Base-by-base conservation (phyloP, 2,113 vertebrate species). In the Actenoides lindsayi region DNA sequence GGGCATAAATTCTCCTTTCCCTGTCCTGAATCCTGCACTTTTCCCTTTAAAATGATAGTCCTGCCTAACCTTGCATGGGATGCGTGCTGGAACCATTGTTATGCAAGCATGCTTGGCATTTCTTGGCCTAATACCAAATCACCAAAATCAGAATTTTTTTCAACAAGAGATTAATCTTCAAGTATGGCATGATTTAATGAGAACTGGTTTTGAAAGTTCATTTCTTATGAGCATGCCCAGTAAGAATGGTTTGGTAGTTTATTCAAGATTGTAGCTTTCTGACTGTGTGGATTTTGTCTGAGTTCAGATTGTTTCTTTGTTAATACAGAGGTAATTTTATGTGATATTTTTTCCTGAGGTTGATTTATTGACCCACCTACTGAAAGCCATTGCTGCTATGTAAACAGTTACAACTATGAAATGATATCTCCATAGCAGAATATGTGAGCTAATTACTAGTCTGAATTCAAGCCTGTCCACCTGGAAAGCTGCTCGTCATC, bases 1-100 rank as follows among this genome's bases (percentile, higher is more conserved):
- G 98, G 97, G 92, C 87, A 78, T 84, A 93, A 95, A 83, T 98
- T 98, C 73, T 94, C 81, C 94, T 96, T 96, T 79, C 19, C n/a
- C 59, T 54, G 53, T 65, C 46, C 83, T 42, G 62, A 68, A 1
- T 31, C 92, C 74, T 71, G 68, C 56, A 17, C 37, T 41, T 54
- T 28, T 82, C 68, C 74, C 68, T 50, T 31, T 28, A 7, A 21
- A 39, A 54, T 33, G 83, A 7, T 11, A 39, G 42, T 63, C 85
- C 56, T 74, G 65, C 78, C 63, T 50, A 41, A 33, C 67, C 33
- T 28, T 93, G 93, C 93, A 88, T 94, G 97, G 87, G 56, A 50
- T 33, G 42, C 1, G 39, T 92, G 79, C 89, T 71, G 10, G 79
- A 56, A 71, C 93, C 84, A 33, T 74, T 95, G 76, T 75, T 93